A percentile compares a stretch with the other conserved stretches of the same genome.
These are phyloP conservation scores for Eurystomus glaucurus DNA, from an alignment of 2,797 vertebrate genomes.

Conservation along the genomic window DNA sequence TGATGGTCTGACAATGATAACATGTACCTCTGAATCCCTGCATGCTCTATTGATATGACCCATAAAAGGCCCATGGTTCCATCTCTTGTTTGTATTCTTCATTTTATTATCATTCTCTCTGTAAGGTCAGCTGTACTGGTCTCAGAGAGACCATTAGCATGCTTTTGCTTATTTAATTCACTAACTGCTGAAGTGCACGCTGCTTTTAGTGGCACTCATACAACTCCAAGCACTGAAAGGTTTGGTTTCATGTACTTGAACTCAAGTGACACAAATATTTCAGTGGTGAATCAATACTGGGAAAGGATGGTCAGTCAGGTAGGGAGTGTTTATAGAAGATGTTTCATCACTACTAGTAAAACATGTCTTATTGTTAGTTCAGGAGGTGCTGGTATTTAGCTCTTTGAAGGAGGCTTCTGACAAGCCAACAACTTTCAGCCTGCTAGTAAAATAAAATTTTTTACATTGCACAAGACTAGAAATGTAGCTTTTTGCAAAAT, in stretches of 20 bases:
- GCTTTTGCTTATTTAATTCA: constrained; percentile 81
- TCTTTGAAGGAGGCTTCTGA: constrained; percentile 79
- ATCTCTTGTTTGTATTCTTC: constrained; percentile 68
- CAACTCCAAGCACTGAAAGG: constrained; percentile 68
- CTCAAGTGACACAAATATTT: constrained; percentile 85
- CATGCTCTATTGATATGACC: constrained; percentile 55
- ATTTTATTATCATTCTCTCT: constrained; percentile 78
- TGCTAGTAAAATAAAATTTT: constrained; percentile 44
- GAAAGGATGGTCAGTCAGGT: constrained; percentile 77
- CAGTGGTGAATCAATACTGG: constrained; percentile 83
- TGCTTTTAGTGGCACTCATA: constrained; percentile 80
- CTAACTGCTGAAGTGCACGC: constrained; percentile 65
- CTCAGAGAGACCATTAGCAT: constrained; percentile 73
- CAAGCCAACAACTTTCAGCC: constrained; percentile 74
- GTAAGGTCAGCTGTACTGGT: constrained; percentile 70
- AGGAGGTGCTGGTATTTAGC: constrained; percentile 83
- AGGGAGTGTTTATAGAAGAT: constrained; percentile 86
- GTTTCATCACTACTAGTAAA: constrained; percentile 86
- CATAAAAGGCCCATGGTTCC: constrained; percentile 64
- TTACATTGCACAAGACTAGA: constrained; percentile 7
- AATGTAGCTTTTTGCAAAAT: constrained; percentile 37
- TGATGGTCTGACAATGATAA: constrained; percentile 48
- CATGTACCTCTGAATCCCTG: constrained; percentile 48
- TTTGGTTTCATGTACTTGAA: constrained; percentile 84
- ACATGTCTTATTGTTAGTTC: constrained; percentile 85